These are phyloP conservation scores for Drosophila nikananu DNA, from an alignment of 1,140 invertebrate species.

Conservation along the genomic window DNA sequence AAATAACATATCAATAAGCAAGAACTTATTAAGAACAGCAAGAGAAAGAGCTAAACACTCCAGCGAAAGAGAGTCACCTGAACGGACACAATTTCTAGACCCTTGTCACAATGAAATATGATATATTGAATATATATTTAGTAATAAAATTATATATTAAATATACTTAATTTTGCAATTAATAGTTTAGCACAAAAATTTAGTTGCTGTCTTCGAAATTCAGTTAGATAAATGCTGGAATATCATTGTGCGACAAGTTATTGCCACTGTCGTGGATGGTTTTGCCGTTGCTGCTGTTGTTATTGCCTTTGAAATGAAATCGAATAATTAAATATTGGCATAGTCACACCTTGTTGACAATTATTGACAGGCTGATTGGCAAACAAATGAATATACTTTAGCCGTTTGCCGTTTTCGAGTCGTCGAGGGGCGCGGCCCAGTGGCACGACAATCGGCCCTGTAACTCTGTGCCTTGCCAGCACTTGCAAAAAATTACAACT, in stretches of 20 bases:
- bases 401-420: slow-evolving; percentile 55
- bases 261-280: slow-evolving; percentile 34
- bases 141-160: no score
- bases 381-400: slow-evolving; percentile 79
- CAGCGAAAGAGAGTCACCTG: no score
- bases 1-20: no score
- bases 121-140: no score
- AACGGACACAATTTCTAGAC: no score
- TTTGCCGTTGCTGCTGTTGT: not conserved
- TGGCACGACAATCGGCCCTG: slow-evolving; percentile 57
- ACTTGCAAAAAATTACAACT: not conserved
- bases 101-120: no score
- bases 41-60: no score
- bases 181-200: not conserved
- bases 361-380: slow-evolving; percentile 84
- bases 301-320: slow-evolving; percentile 73
- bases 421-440: slow-evolving; percentile 53
- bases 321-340: slow-evolving; percentile 84
- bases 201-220: not conserved
- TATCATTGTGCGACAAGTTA: slow-evolving; percentile 13
- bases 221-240: not conserved
- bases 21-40: no score
- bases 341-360: slow-evolving; percentile 84
- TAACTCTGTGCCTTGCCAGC: slow-evolving; percentile 13
- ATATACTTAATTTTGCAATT: no score